A percentile compares a stretch with the other conserved stretches of the same genome.
Conservation (phyloP, 37 sponge, comb jelly and placozoan species). For the Halisarca cf. caerulea region DNA sequence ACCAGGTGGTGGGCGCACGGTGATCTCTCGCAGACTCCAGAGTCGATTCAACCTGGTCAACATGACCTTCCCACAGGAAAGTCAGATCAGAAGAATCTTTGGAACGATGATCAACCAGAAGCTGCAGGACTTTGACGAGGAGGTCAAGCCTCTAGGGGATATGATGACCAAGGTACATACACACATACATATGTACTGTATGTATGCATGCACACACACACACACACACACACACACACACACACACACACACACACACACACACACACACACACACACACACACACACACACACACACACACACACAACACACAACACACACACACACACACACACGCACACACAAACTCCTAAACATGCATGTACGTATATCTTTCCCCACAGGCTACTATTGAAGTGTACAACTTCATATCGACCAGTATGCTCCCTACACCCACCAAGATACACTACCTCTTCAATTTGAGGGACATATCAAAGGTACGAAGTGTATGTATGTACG, state of each 20-base stretch:
- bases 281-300: too few relatives aligned
- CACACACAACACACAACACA: too few relatives aligned
- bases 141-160: conserved; percentile 94
- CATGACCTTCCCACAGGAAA: conserved; percentile 99
- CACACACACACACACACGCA: too few relatives aligned
- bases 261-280: too few relatives aligned
- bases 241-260: too few relatives aligned
- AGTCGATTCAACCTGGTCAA: conserved; percentile 96
- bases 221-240: too few relatives aligned
- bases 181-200: not conserved
- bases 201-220: too few relatives aligned
- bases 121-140: conserved; percentile 99
- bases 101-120: conserved; percentile 99
- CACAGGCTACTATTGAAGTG: conserved; percentile 88
- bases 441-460: conserved; percentile 99
- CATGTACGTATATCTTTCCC: not conserved
- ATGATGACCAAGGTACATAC: conserved; percentile 81
- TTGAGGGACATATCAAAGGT: conserved; percentile 96
- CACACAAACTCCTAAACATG: too few relatives aligned
- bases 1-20: conserved; percentile 97
- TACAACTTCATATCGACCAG: conserved; percentile 80
- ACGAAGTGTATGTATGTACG: not conserved
- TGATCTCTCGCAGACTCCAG: conserved; percentile 91
- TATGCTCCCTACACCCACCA: conserved; percentile 96
- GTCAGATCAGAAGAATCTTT: conserved; percentile 95